These are phyloP conservation scores for Eupsilia transversa DNA, from an alignment of 2,888 invertebrate species.

Conservation along the genomic window DNA sequence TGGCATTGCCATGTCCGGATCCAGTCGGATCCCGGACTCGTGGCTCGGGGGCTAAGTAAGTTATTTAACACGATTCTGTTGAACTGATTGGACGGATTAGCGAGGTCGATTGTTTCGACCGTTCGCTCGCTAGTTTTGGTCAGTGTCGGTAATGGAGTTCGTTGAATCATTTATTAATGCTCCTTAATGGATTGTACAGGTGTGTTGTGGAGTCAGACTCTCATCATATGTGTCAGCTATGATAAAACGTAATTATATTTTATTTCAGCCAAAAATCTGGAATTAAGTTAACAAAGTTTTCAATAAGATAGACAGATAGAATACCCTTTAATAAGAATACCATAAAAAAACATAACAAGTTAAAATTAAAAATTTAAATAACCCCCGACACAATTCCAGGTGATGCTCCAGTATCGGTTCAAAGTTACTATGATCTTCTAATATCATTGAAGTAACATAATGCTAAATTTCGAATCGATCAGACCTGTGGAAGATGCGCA, in stretches of 20 bases:
- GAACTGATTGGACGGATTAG: conserved; percentile 64
- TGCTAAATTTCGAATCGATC: too few relatives aligned
- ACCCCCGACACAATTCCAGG: too few relatives aligned
- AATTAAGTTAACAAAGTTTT: not conserved
- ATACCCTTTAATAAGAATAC: not conserved
- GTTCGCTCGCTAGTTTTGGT: conserved; percentile 3
- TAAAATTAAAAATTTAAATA: too few relatives aligned
- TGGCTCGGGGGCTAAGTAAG: conserved; percentile 51
- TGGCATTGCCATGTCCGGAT: conserved; percentile 68
- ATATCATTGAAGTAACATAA: too few relatives aligned
- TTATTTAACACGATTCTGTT: conserved; percentile 58
- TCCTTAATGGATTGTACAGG: not conserved
- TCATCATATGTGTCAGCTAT: not conserved
- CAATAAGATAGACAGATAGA: not conserved
- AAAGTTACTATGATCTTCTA: too few relatives aligned
- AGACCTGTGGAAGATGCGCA: too few relatives aligned
- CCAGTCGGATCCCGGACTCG: conserved; percentile 42
- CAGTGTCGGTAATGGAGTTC: not conserved
- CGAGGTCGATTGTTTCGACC: conserved; percentile 40
- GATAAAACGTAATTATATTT: not conserved
- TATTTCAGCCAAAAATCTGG: not conserved
- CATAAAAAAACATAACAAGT: too few relatives aligned
- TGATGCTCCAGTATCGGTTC: too few relatives aligned
- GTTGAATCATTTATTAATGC: conserved; percentile 7
- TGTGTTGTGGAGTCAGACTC: not conserved